Evolutionary conservation across 2,797 vertebrate genomes (phyloP).

Genomic region (Manis javanica): DNA sequence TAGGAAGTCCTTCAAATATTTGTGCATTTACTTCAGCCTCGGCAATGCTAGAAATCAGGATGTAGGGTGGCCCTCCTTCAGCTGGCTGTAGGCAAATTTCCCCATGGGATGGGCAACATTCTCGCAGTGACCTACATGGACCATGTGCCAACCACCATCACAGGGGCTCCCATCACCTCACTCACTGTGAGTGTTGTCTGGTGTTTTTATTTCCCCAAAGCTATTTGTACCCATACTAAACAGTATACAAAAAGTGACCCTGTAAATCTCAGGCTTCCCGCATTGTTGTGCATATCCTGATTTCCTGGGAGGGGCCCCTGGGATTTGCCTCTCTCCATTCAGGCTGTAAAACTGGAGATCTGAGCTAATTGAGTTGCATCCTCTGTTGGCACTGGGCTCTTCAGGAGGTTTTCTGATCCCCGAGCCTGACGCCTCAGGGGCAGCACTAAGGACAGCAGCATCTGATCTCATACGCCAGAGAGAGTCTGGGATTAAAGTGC

Average conservation of each 20-base stretch:
- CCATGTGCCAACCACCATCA: neutral
- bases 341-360: slow-evolving; percentile 53
- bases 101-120: neutral
- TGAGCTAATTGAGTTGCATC: slow-evolving; percentile 72
- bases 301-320: neutral
- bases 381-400: slow-evolving; percentile 12
- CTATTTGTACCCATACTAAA: slow-evolving; percentile 48
- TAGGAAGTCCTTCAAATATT: neutral
- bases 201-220: slow-evolving; percentile 47
- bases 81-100: neutral
- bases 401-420: slow-evolving; percentile 53
- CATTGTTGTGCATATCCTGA: slow-evolving; percentile 4
- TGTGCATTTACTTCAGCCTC: neutral
- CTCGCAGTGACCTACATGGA: neutral
- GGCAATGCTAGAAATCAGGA: neutral
- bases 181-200: neutral
- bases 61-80: neutral
- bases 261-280: slow-evolving; percentile 44
- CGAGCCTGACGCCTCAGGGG: slow-evolving; percentile 18
- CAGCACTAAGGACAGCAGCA: neutral
- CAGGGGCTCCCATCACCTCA: neutral
- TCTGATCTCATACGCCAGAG: neutral
- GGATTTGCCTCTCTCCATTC: slow-evolving; percentile 48
- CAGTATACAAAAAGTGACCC: slow-evolving; percentile 72
- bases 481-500: neutral